Evolutionary conservation across 2,113 vertebrate genomes (phyloP).

Genomic region (Gavia stellata): DNA sequence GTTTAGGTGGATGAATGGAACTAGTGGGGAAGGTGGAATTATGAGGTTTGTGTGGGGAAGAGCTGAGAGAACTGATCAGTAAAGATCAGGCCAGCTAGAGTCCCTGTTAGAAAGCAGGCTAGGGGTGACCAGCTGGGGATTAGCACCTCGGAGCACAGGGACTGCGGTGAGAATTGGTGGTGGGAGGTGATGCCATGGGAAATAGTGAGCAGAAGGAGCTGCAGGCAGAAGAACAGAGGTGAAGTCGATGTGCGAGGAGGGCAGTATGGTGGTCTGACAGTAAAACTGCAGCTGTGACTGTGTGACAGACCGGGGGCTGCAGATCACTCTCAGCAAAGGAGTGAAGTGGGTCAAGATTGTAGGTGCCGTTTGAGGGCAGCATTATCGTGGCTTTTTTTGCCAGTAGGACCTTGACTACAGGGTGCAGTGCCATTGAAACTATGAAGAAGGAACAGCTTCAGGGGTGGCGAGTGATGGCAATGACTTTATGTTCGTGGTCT

Average conservation of each 20-base stretch:
- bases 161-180: rapidly evolving
- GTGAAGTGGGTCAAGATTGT: background rate
- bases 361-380: background rate
- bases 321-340: background rate
- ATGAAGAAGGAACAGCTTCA: background rate
- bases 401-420: background rate
- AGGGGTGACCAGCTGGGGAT: rapidly evolving
- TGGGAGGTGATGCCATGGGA: background rate
- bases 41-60: background rate
- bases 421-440: background rate
- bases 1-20: background rate
- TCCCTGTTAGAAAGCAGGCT: background rate
- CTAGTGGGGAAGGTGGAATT: background rate
- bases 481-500: background rate
- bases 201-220: rapidly evolving
- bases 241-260: rapidly evolving
- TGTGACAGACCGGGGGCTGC: background rate
- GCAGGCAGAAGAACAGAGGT: background rate
- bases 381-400: background rate
- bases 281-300: background rate
- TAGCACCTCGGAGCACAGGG: rapidly evolving
- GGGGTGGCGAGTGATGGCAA: background rate
- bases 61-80: background rate
- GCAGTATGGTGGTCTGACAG: background rate
- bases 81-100: background rate